phyloP scores from a whole-genome alignment of 2,888 invertebrate genomes.

The Oscheius sp. region DNA sequence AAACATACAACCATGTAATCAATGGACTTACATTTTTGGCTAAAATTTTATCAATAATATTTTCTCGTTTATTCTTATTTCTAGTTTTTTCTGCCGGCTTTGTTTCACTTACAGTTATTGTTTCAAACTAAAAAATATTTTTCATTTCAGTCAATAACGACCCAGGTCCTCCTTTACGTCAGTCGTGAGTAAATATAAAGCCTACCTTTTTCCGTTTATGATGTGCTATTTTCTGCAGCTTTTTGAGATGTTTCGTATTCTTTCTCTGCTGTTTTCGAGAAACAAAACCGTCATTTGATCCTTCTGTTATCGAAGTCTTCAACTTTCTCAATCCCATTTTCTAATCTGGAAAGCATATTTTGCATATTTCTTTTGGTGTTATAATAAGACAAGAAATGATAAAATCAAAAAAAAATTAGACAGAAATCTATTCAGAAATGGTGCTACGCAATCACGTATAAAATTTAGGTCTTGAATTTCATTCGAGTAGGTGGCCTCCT shows the following conservation, averaged over 20 bases:
- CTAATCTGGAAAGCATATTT: neutral
- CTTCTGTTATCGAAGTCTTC: slow-evolving; percentile 3
- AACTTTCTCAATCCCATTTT: slow-evolving; percentile 26
- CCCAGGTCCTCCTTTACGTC: neutral
- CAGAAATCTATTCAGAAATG: too few relatives aligned
- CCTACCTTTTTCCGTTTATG: slow-evolving; percentile 34
- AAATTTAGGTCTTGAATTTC: too few relatives aligned
- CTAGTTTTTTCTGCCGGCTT: slow-evolving; percentile 35
- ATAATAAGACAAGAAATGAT: neutral
- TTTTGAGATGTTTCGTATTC: slow-evolving; percentile 51
- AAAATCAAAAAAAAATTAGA: neutral
- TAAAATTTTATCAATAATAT: neutral
- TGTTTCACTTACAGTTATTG: slow-evolving; percentile 42
- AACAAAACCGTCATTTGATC: neutral
- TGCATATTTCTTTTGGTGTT: neutral
- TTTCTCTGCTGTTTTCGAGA: slow-evolving; percentile 49
- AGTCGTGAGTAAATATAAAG: neutral
- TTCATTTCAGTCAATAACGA: neutral
- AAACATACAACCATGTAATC: too few relatives aligned
- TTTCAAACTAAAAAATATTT: slow-evolving; percentile 41
- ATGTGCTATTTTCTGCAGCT: slow-evolving; percentile 48
- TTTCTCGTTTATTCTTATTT: slow-evolving; percentile 28
- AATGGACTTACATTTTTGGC: too few relatives aligned
- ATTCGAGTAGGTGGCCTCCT: too few relatives aligned
- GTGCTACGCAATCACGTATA: neutral